Base-by-base conservation (phyloP, 2,797 vertebrate species). In the Xiphorhynchus erythropygius region DNA sequence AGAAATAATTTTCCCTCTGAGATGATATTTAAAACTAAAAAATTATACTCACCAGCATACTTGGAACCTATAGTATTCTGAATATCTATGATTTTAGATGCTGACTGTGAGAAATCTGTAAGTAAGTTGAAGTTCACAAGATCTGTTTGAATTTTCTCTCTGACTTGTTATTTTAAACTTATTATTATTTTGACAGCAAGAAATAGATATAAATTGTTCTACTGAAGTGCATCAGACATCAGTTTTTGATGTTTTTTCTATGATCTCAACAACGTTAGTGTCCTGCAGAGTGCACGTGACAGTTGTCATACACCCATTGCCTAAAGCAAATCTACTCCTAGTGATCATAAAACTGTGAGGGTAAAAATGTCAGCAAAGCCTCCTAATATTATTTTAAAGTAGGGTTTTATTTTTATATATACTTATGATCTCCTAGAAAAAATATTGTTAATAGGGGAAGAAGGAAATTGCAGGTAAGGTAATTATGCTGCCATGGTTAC, bases 401-500 rank as follows among this genome's bases (percentile, higher is more conserved):
- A 12, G 14, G 13, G 12, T 9, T n/a, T 73, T 85, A 75, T 81
- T 87, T 91, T 71, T 87, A 25, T 83, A 52, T 50, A 59, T 46
- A 46, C 42, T 83, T 87, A 85, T 7, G 12, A 68, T 13, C 10
- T 50, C 11, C 18, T 64, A 68, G 37, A 60, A 89, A 88, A 81
- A 47, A 30, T 64, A 86, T 10, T 90, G 76, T 42, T 91, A 83
- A 86, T 17, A 59, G 32, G 3, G 13, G 8, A 89, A 76, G 74
- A 90, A 92, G 17, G 41, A 94, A 87, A 82, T 92, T 81, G 12
- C 27, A 90, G 42, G 57, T 81, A 81, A 94, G 65, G 35, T 81
- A 91, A 85, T 95, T 94, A 85, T 75, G 79, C 79, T 94, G 39
- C 86, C 69, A 93, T 94, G 93, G 91, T 94, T 97, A 95, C 84